Base-by-base conservation (phyloP, 2,888 invertebrate genomes). In the Spodoptera picta region DNA sequence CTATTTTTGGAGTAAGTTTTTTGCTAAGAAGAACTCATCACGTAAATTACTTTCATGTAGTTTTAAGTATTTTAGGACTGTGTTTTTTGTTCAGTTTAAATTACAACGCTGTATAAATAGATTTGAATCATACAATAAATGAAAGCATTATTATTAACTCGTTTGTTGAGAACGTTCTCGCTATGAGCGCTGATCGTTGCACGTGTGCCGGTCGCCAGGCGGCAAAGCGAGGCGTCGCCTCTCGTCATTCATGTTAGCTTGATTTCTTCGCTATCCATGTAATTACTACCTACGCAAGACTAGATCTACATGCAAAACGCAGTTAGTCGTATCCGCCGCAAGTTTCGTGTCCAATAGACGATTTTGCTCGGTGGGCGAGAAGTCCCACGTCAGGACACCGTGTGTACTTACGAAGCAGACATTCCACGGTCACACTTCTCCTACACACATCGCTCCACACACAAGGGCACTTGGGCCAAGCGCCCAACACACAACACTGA, bases 331-430 rank as follows among this genome's bases (percentile, higher is more conserved):
- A 77, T 80, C 76, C 75, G 78, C 72, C 49, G 73, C 69, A 50
- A 58, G 52, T 65, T 70, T 73, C 65, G 66, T 76, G 69, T 69
- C 68, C 70, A 61, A 65, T 64, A 65, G 72, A 74, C 71, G 65
- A 74, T 74, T 83, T 82, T 70, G 75, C 75, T 73, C 80, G 72
- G 84, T 83, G 81, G 81, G 83, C 80, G 84, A 83, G 76, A 75
- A 80, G 77, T 80, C 83, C 83, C 85, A 83, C 84, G 83, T 84
- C 85, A 82, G 83, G 85, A 87, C 85, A 84, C 83, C 87, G 79
- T 77, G 86, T 84, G 91, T 93, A 93, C 93, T 93, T 92, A 94
- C 93, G 87, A 90, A 88, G 88, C 88, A 87, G 88, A 91, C 90
- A 87, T 88, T 91, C 93, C 93, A 91, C 92, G 90, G 89, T 90